Base-by-base conservation (phyloP, 2,888 invertebrate genomes). In the Melipona bicolor region DNA sequence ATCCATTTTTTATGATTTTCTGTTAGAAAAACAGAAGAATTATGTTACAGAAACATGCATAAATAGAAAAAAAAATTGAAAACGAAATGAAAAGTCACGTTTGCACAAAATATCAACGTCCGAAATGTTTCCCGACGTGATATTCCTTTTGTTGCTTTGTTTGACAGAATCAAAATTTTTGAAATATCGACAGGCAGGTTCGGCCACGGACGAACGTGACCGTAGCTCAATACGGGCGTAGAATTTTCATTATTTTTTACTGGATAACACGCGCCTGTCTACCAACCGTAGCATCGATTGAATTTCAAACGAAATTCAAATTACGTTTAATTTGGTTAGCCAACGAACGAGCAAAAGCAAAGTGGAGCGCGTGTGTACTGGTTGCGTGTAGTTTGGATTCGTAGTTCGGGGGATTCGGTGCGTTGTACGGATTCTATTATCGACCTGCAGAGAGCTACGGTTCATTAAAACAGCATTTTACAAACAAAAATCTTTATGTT, bases 301-400 rank as follows among this genome's bases (percentile, higher is more conserved):
- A 93, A 93, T 93, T 93, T 92, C 93, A 93, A 93, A 92, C 92
- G 92, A 93, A 93, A 93, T 93, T 93, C 92, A 93, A 93, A 93
- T 93, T 92, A 92, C 92, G 91, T 90, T 92, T 93, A 93, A 93
- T 93, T 93, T 90, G 85, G 92, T 92, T 93, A 93, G 84, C 86
- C 83, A 84, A 77, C 81, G 81, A 69, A 71, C 79, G 73, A 70
- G 64, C 78, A 49, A 76, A 64, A 80, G 70, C 81, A 75, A 75
- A 61, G 77, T 73, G 69, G 49, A 50, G 59, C 54, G 80, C 50
- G 69, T 76, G 71, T 62, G 67, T 61, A 74, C 73, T 70, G 77
- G 73, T 88, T 83, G 81, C 88, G 86, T 88, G 86, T 79, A 86
- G 81, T 88, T 86, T 83, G 76, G 75, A 86, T 84, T 79, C 82